Evolutionary conservation across 2,888 invertebrate species (phyloP), one percentile per base, ranked within the genome.

Genomic region (Patella depressa): DNA sequence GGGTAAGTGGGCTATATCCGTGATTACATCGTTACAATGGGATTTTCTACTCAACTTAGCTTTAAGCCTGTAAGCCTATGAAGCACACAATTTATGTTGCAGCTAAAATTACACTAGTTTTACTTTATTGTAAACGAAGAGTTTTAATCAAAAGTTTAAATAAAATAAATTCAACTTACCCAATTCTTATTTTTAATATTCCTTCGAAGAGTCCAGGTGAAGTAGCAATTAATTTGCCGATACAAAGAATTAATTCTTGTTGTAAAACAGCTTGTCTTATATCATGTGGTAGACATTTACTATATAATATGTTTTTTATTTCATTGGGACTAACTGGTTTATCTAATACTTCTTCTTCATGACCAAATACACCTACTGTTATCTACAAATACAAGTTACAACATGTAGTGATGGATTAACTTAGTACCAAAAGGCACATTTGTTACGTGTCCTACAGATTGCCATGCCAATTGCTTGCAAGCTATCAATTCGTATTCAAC

Each of bases 321-420:
- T 98, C 98, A 2, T 95, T 95, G 0, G 99, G 99, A 1, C 98
- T 97, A 95, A 98, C 95, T 0, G 99, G 99, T 89, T 98, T 98
- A 92, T 98, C 98, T 88, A 99, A 96, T 2, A 91, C 90, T 0
- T 97, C 96, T 92, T 99, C 99, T 86, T 97, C 96, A 85, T 96
- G 96, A 0, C 97, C 97, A 88, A 97, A 96, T 76, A 98, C 97
- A 53, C 98, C 98, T 2, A 98, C 96, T 0, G 98, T 98, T 79
- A 97, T 93, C 95, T 92, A 78, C 70, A 80, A 54, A 45, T 45
- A 45, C 7, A 45, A 45, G 5, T 5, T 45, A 45, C 34, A 45
- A 45, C 34, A 34, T n/a, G n/a, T n/a, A n/a, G n/a, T n/a, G n/a
- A n/a, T n/a, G n/a, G n/a, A n/a, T n/a, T n/a, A n/a, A n/a, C n/a